Percentiles rank a stretch among this genome's conserved stretches.
These are phyloP conservation scores for Theodoxus fluviatilis DNA, from an alignment of 2,888 invertebrate genomes.

Conservation along the genomic window DNA sequence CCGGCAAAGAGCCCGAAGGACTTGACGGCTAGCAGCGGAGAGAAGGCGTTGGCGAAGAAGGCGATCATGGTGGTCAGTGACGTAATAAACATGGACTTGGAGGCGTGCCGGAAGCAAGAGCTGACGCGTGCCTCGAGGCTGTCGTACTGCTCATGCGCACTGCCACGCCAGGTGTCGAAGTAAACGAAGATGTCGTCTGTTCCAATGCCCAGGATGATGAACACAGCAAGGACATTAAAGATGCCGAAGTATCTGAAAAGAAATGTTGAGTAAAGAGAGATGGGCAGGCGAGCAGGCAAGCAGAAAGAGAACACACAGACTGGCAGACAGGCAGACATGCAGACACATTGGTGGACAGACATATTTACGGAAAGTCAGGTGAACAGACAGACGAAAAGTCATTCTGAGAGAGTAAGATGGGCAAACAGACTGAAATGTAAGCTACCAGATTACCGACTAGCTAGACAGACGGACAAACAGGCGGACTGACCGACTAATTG, in stretches of 20 bases:
- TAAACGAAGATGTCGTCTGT: constrained; percentile 62
- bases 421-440: too few relatives aligned
- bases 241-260: constrained; percentile 54
- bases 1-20: constrained; percentile 58
- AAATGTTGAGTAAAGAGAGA: constrained; percentile 37
- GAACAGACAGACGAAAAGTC: constrained; percentile 41
- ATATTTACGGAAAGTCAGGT: constrained; percentile 41
- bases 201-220: constrained; percentile 62
- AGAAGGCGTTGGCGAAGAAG: constrained; percentile 54
- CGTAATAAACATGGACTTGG: constrained; percentile 57
- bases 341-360: too few relatives aligned
- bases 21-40: constrained; percentile 51
- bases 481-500: too few relatives aligned
- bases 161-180: constrained; percentile 57
- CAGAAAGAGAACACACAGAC: too few relatives aligned
- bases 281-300: too few relatives aligned
- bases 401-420: too few relatives aligned
- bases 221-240: constrained; percentile 59
- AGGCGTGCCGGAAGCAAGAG: constrained; percentile 50
- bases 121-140: constrained; percentile 50
- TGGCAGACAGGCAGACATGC: too few relatives aligned
- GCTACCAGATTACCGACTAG: too few relatives aligned
- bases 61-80: constrained; percentile 59
- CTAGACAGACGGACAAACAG: too few relatives aligned
- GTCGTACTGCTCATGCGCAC: constrained; percentile 40